Evolutionary conservation across 2,888 invertebrate species (phyloP), one percentile per base, ranked within the genome.

Genomic region (Eubasilissa splendida): DNA sequence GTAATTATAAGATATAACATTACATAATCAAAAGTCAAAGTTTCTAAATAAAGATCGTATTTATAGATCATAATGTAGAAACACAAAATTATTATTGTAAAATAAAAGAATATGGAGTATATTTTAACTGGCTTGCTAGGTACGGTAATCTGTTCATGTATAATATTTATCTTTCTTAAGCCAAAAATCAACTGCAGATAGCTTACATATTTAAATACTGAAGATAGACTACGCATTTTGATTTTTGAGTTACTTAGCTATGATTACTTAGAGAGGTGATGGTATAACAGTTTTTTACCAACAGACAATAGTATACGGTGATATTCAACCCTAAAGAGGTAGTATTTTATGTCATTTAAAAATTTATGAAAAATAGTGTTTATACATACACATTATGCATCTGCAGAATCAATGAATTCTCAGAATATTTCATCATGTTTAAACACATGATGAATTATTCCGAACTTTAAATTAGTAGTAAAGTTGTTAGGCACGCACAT

Each of bases 91-190:
- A 31, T 33, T 42, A 79, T 31, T 8, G 56, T 10, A n/a, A 74
- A 54, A 22, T 75, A 66, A 22, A 79, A 74, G 1, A 65, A 22
- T 4, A 79, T 12, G 10, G 79, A 79, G 33, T 79, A 79, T 53
- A 75, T 75, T 79, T 74, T 79, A 12, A 79, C 65, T 59, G 53
- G 11, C 12, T n/a, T 58, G 58, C 4, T 58, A 4, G 58, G 58
- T n/a, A n/a, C n/a, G 9, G 58, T 58, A n/a, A 58, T 4, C 3
- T 58, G 4, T 58, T n/a, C 58, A 58, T 58, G 12, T n/a, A 58
- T 9, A 0, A 58, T 58, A n/a, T n/a, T 58, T n/a, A 58, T 58
- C 9, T 58, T 58, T n/a, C 58, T 58, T n/a, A 58, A 58, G 0
- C 58, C 58, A 11, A 58, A n/a, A 58, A 8, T 58, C 58, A 58